These are phyloP conservation scores for Himalopsyche tibetana DNA, from an alignment of 2,888 invertebrate species.

Conservation along the genomic window DNA sequence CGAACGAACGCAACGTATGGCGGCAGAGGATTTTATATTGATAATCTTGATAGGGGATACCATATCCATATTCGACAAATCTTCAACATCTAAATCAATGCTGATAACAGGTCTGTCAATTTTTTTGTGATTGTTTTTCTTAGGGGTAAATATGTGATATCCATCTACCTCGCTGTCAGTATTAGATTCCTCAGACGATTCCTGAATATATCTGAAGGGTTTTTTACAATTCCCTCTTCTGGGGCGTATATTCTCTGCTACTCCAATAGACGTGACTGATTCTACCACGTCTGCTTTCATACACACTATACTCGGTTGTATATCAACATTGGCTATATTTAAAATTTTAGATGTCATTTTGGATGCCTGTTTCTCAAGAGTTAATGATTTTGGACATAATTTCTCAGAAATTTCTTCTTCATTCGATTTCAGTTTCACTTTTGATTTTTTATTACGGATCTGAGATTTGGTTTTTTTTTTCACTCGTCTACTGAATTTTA, in stretches of 20 bases:
- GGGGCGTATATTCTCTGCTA: slow-evolving; percentile 66
- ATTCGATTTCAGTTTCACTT: slow-evolving; percentile 49
- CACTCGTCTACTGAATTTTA: slow-evolving; percentile 70
- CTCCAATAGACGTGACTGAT: neutral
- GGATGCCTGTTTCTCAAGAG: neutral
- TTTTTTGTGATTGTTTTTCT: slow-evolving; percentile 69
- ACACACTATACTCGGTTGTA: neutral
- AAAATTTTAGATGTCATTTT: neutral
- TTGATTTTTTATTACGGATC: slow-evolving; percentile 66
- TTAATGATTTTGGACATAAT: neutral
- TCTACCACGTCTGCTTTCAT: neutral
- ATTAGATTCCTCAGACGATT: slow-evolving; percentile 67
- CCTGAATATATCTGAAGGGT: slow-evolving; percentile 72
- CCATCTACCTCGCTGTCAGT: slow-evolving; percentile 74
- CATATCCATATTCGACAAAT: neutral
- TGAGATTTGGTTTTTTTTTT: slow-evolving; percentile 70
- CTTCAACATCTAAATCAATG: neutral
- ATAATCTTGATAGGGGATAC: slow-evolving; percentile 60
- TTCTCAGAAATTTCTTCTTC: slow-evolving; percentile 31
- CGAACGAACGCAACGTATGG: slow-evolving; percentile 54
- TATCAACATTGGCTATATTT: slow-evolving; percentile 28
- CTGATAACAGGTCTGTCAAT: neutral
- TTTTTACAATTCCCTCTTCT: slow-evolving; percentile 71
- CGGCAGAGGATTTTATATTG: slow-evolving; percentile 54
- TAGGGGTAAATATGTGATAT: slow-evolving; percentile 73